Evolutionary conservation across 2,888 invertebrate genomes (phyloP), one percentile per base, ranked within the genome.

Genomic region (Schizaphis graminum): DNA sequence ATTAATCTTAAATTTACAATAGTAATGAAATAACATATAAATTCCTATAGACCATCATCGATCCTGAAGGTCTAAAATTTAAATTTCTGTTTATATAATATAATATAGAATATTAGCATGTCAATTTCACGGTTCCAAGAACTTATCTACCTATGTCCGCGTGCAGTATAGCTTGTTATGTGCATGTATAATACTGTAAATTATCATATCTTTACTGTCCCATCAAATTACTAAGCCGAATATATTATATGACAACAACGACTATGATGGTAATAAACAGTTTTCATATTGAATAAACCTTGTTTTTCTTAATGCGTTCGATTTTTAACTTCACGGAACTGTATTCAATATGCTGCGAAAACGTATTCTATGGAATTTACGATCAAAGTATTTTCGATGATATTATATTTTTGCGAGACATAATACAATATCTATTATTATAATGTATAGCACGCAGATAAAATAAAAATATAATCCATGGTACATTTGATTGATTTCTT

Each of bases 91-190:
- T 28, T 61, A 10, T 16, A 47, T 47, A 86, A 47, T 61, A 67
- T 47, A 47, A 47, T 57, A n/a, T 44, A 10, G 41, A 49, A 94
- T 53, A 90, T 85, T 85, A 47, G 90, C 47, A 49, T 47, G 35
- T 49, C 56, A 89, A 90, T 93, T 90, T 89, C 85, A 93, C 85
- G 93, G 89, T 90, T 49, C 26, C 28, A 28, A 67, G 41, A 61
- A 92, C 49, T 21, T 28, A 77, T 77, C 7, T 77, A 41, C 3
- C 26, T 8, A 28, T 67, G 28, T 88, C 16, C 49, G 24, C 91
- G 53, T 57, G 21, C 35, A 77, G 21, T 8, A 77, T 77, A 21
- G 77, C 35, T 77, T 77, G 35, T 35, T 77, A 35, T 77, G 13
- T 28, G 86, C 16, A 47, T 86, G 24, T 85, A 44, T 85, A 85